These are phyloP conservation scores for Nomada ferruginata DNA, from an alignment of 2,888 invertebrate species.

Conservation along the genomic window DNA sequence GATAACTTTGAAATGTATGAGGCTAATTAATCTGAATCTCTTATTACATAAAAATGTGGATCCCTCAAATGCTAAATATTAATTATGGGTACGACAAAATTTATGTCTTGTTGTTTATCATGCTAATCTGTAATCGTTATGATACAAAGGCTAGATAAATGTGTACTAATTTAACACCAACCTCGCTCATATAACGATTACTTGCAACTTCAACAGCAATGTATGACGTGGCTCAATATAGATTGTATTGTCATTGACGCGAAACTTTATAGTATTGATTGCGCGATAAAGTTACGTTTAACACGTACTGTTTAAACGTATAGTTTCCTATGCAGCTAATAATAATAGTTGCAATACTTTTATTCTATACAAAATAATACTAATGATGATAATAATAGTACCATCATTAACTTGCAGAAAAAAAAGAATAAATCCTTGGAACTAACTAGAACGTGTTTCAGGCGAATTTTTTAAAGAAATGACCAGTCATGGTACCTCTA, in stretches of 20 bases:
- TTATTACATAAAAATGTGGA: no score
- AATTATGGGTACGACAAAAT: neutral
- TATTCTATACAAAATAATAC: neutral
- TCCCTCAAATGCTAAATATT: neutral
- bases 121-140: neutral
- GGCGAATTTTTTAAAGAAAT: neutral
- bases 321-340: neutral
- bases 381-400: neutral
- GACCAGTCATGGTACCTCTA: neutral
- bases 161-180: constrained; percentile 2
- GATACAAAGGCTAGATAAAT: neutral
- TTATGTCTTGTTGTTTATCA: neutral
- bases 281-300: neutral
- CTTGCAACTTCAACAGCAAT: constrained; percentile 28
- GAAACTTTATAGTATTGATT: constrained; percentile 1
- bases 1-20: neutral
- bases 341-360: neutral
- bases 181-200: constrained; percentile 26
- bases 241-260: neutral
- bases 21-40: no score
- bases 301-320: neutral
- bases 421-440: no score
- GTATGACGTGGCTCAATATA: neutral
- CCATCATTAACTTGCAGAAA: no score
- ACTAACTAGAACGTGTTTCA: no score